These are phyloP conservation scores for Rhabdomys dilectus DNA, from an alignment of 2,113 vertebrate genomes.

Conservation along the genomic window DNA sequence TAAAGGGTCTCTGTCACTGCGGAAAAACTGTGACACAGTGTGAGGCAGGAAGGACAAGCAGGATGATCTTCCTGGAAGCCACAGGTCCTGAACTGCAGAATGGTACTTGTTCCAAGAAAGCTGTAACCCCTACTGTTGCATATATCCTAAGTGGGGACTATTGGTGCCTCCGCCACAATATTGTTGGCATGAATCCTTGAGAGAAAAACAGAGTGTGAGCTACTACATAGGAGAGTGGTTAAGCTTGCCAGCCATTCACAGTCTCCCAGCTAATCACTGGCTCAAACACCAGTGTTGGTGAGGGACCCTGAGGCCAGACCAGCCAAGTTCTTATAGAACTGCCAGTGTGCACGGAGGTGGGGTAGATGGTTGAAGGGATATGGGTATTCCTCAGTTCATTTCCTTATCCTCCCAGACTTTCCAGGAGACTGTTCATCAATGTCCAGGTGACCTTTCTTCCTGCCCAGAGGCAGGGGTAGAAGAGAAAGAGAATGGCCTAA, in stretches of 20 bases:
- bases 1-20: rapidly evolving
- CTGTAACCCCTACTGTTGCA: rapidly evolving
- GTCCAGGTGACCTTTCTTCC: rapidly evolving
- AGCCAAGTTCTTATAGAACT: neutral
- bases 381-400: rapidly evolving
- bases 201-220: rapidly evolving
- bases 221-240: neutral
- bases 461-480: neutral
- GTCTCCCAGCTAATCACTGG: neutral
- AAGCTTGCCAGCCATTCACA: neutral
- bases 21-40: rapidly evolving
- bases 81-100: rapidly evolving
- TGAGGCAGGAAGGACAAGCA: rapidly evolving
- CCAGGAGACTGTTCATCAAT: rapidly evolving
- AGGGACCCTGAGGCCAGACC: neutral
- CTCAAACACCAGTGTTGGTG: no score
- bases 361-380: neutral
- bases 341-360: no score
- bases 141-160: rapidly evolving
- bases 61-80: neutral
- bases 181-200: rapidly evolving
- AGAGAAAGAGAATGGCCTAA: rapidly evolving
- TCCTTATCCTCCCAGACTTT: rapidly evolving
- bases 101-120: neutral
- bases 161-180: rapidly evolving